phyloP scores from a whole-genome alignment of 2,888 invertebrate species.

The Melipona bicolor region DNA sequence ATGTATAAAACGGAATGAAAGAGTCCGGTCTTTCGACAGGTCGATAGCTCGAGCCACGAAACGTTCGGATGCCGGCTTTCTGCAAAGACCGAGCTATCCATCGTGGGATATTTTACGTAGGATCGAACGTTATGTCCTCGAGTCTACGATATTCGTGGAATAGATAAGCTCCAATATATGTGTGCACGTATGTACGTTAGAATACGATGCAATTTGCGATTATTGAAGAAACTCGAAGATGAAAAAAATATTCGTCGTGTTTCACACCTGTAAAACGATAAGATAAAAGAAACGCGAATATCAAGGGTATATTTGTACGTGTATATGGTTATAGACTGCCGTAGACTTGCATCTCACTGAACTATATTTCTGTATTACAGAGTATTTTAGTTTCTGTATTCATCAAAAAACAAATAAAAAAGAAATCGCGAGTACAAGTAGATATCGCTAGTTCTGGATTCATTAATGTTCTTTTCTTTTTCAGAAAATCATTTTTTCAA shows the following conservation, averaged over 20 bases:
- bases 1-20: conserved; percentile 57
- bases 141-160: conserved; percentile 3
- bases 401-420: not conserved
- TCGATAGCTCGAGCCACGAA: conserved; percentile 52
- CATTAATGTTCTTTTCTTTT: no score
- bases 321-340: no score
- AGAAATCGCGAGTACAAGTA: not conserved
- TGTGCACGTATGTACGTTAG: not conserved
- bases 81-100: conserved; percentile 49
- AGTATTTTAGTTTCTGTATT: no score
- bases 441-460: not conserved
- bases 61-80: conserved; percentile 56
- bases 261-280: not conserved
- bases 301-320: not conserved
- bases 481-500: not conserved
- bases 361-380: no score
- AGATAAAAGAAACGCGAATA: conserved; percentile 5
- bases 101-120: conserved; percentile 55
- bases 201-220: conserved; percentile 28
- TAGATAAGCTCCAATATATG: conserved; percentile 5
- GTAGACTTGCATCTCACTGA: not conserved
- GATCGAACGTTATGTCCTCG: conserved; percentile 61
- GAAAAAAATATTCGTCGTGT: not conserved
- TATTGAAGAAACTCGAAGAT: not conserved
- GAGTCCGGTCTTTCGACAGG: conserved; percentile 50